These are phyloP conservation scores for Spinus olivaceus DNA, from an alignment of 2,797 vertebrate species.

Conservation along the genomic window DNA sequence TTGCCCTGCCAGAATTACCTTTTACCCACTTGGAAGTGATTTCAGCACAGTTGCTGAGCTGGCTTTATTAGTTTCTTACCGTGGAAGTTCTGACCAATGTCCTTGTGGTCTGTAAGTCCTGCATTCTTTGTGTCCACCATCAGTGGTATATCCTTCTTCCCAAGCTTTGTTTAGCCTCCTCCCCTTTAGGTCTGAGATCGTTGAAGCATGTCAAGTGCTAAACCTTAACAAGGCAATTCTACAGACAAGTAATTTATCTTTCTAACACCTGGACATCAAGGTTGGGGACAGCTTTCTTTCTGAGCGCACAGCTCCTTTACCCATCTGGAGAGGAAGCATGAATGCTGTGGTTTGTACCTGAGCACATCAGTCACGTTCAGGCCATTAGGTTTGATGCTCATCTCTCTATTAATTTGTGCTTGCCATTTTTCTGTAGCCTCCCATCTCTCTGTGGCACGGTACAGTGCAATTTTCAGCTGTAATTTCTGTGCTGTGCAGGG, in stretches of 20 bases:
- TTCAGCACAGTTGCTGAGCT: background rate
- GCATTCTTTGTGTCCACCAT: background rate
- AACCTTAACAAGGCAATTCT: background rate
- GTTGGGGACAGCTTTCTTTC: too few species aligned
- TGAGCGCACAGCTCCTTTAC: background rate
- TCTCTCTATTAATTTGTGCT: rapidly evolving
- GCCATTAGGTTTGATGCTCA: background rate
- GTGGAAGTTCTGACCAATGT: background rate
- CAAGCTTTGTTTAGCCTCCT: background rate
- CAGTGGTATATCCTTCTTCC: background rate
- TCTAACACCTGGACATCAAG: background rate
- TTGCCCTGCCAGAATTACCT: background rate
- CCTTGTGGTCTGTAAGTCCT: background rate
- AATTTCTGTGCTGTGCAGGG: background rate
- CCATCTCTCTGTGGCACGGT: rapidly evolving
- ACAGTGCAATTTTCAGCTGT: background rate
- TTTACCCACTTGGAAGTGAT: background rate
- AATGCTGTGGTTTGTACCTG: background rate
- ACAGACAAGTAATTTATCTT: background rate
- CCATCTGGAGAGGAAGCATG: background rate
- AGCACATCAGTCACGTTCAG: background rate
- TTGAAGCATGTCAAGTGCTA: background rate
- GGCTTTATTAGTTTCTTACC: background rate
- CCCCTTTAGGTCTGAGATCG: background rate
- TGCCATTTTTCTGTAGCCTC: background rate